phyloP scores from a whole-genome alignment of 2,888 invertebrate genomes.

The Callosobruchus maculatus region DNA sequence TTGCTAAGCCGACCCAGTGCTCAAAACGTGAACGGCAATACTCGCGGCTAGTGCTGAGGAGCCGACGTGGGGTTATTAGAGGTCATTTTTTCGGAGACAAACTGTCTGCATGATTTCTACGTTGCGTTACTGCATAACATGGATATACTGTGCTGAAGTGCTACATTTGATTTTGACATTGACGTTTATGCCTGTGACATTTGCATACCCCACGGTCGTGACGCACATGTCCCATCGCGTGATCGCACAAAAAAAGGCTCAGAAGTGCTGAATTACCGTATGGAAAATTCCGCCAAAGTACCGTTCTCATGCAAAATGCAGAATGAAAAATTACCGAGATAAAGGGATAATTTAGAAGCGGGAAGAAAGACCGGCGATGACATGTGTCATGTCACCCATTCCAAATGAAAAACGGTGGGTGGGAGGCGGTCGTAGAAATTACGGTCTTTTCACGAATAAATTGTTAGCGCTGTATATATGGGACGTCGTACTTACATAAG shows the following conservation, averaged over 20 bases:
- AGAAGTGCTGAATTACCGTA: not conserved
- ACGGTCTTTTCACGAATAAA: not conserved
- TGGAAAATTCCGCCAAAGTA: not conserved
- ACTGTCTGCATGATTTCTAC: too few relatives aligned
- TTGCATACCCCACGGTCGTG: conserved; percentile 5
- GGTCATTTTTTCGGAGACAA: too few relatives aligned
- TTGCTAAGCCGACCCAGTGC: too few relatives aligned
- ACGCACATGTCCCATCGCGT: conserved; percentile 21
- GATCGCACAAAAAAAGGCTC: conserved; percentile 14
- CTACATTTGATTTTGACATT: not conserved
- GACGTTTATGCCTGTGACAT: not conserved
- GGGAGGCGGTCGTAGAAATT: not conserved
- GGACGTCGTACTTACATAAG: not conserved
- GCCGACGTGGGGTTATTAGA: too few relatives aligned
- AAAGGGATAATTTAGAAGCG: not conserved
- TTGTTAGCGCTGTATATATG: not conserved
- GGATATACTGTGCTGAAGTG: too few relatives aligned
- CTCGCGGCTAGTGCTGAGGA: too few relatives aligned
- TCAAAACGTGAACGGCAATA: too few relatives aligned
- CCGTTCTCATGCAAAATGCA: not conserved
- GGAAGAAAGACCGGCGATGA: not conserved
- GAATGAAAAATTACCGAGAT: not conserved
- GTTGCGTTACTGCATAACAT: too few relatives aligned
- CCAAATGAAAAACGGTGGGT: not conserved
- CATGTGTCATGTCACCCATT: not conserved